Evolutionary conservation across 53 echinoderm and acorn worm species (phyloP).

Genomic region (Mesocentrotus franciscanus): DNA sequence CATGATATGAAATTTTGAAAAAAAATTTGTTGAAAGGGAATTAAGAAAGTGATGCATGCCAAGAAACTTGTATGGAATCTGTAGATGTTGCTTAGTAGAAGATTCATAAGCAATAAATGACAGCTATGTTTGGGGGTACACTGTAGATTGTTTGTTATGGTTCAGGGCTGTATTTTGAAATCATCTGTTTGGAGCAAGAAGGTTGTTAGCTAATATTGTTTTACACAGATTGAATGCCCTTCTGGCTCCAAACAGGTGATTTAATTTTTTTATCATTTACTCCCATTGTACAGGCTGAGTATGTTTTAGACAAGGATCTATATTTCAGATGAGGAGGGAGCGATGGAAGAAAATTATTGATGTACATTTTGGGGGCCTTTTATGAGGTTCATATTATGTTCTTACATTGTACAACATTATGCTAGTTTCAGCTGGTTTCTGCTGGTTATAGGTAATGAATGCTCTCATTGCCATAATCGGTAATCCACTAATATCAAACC

Average conservation of each 20-base stretch:
- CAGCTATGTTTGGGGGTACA: not conserved
- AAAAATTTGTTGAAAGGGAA: not conserved
- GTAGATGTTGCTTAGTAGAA: not conserved
- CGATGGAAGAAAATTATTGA: not conserved
- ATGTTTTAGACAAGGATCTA: not conserved
- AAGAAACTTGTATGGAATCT: not conserved
- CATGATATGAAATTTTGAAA: not conserved
- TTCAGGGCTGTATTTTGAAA: not conserved
- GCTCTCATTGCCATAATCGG: too few species aligned
- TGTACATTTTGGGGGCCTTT: conserved; percentile 12
- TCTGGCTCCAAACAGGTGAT: not conserved
- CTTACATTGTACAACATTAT: not conserved
- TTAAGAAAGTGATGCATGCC: not conserved
- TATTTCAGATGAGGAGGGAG: not conserved
- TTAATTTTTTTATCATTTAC: not conserved
- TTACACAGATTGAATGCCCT: not conserved
- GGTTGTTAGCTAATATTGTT: too few species aligned
- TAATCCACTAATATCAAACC: too few species aligned
- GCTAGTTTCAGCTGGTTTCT: too few species aligned
- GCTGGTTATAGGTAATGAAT: too few species aligned
- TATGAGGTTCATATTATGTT: not conserved
- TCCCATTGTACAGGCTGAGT: not conserved
- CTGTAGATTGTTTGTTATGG: not conserved
- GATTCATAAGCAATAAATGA: not conserved
- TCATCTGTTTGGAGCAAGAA: not conserved